Conservation (phyloP, 2,888 invertebrate species). For the Sarcophaga caerulescens region DNA sequence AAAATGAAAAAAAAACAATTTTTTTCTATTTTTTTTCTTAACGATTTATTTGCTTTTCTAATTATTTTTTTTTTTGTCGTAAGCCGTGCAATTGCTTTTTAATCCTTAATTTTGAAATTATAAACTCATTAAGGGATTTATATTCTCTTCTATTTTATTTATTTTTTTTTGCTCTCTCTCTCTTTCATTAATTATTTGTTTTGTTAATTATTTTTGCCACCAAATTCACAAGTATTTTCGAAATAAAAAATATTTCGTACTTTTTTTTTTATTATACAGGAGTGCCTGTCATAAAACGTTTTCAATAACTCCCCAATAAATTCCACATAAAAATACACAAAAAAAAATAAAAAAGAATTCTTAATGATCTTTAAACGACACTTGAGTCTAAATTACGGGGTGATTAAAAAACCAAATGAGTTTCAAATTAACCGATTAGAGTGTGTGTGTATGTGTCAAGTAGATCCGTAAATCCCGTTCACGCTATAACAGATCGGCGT, state of each 20-base stretch:
- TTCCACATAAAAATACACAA: conserved; percentile 37
- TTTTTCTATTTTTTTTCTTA: conserved; percentile 38
- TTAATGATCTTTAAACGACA: conserved; percentile 33
- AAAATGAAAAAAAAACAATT: conserved; percentile 12
- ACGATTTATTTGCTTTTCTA: conserved; percentile 28
- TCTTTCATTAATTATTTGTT: background rate
- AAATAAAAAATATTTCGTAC: background rate
- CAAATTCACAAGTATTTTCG: no score
- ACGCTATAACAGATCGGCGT: conserved; percentile 27
- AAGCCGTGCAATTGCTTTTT: conserved; percentile 42
- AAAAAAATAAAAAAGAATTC: background rate
- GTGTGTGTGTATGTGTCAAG: background rate
- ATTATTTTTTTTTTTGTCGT: background rate
- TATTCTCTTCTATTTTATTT: conserved; percentile 26
- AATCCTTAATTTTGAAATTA: conserved; percentile 46
- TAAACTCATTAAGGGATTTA: conserved; percentile 25
- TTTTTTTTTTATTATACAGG: conserved; percentile 5
- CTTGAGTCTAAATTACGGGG: conserved; percentile 46
- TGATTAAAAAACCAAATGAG: conserved; percentile 21
- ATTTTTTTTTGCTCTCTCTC: background rate
- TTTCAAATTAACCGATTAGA: background rate
- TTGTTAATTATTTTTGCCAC: conserved; percentile 5
- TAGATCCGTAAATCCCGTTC: conserved; percentile 43
- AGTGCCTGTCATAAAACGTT: conserved; percentile 57
- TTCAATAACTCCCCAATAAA: conserved; percentile 62